A percentile compares a stretch with the other conserved stretches of the same genome.
Conservation (phyloP, 1,140 invertebrate species). For the Battus philenor region DNA sequence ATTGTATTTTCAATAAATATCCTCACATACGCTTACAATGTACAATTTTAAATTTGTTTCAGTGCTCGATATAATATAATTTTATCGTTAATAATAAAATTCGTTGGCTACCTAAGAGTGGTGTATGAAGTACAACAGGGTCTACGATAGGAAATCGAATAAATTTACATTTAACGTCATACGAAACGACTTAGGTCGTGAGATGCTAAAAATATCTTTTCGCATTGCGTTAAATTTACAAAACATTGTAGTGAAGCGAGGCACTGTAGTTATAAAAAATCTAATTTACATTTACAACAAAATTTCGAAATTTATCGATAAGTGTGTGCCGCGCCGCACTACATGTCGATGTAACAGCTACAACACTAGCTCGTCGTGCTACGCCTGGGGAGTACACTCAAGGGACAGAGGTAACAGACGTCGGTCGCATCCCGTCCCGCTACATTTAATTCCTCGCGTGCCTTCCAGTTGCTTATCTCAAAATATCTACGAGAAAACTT, state of each 20-base stretch:
- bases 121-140: slow-evolving; percentile 50
- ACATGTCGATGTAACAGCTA: slow-evolving; percentile 27
- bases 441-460: slow-evolving; percentile 70
- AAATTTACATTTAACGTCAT: slow-evolving; percentile 38
- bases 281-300: neutral
- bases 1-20: slow-evolving; percentile 53
- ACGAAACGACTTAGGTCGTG: neutral
- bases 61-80: slow-evolving; percentile 63
- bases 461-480: slow-evolving; percentile 48
- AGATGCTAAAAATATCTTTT: neutral
- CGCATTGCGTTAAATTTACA: slow-evolving; percentile 12
- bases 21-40: slow-evolving; percentile 41
- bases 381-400: slow-evolving; percentile 29
- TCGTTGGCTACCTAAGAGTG: slow-evolving; percentile 72
- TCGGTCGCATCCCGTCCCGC: slow-evolving; percentile 29
- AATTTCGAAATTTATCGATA: neutral
- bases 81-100: slow-evolving; percentile 57
- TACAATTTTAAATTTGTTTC: slow-evolving; percentile 63
- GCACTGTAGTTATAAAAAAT: slow-evolving; percentile 14
- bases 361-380: slow-evolving; percentile 44
- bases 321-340: slow-evolving; percentile 21
- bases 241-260: slow-evolving; percentile 28
- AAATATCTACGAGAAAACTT: slow-evolving; percentile 36
- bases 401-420: slow-evolving; percentile 22
- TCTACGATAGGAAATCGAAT: slow-evolving; percentile 61